Evolutionary conservation across 2,797 vertebrate species (phyloP), one percentile per base, ranked within the genome.

Genomic region (Leucoraja ocellata): DNA sequence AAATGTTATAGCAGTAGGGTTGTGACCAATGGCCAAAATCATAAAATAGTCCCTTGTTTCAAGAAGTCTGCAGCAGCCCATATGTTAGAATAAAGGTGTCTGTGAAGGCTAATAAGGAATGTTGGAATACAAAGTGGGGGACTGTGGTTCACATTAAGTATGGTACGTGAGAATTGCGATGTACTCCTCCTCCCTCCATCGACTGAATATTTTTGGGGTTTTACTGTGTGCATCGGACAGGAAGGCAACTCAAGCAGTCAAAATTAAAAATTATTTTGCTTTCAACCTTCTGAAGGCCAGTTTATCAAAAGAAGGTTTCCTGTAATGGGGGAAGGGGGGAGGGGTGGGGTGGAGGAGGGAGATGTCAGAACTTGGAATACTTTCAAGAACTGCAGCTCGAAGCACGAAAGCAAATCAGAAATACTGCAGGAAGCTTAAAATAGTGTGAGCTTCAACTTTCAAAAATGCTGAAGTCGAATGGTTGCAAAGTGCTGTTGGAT

Each of bases 351-450:
- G 28, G 36, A 32, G 61, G 61, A 46, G 16, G 63, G 32, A 7
- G 32, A n/a, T 88, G 28, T 36, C 84, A 68, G 46, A 4, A 21
- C 28, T 88, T 88, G 84, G 63, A 68, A 68, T 68, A 2, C 16
- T 68, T 68, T 88, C 84, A 88, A 36, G 84, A 68, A 2, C 14
- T 65, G 32, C 61, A 68, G 84, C 63, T 32, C 9, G 68, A 63
- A 9, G 84, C 84, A 88, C 21, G 18, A 36, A 65, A 88, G 32
- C 36, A 36, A 8, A 21, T 32, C 63, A 88, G 84, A 88, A 88
- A 88, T 32, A 68, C 84, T 88, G 84, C 84, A 68, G 61, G n/a
- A 65, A 88, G 61, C 84, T 23, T 36, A 88, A 88, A 88, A 65
- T 88, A 88, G 84, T 32, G 61, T 63, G 14, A 36, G 28, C n/a